Conservation (phyloP, 2,888 invertebrate genomes). For the Drosophila nigritarsus region DNA sequence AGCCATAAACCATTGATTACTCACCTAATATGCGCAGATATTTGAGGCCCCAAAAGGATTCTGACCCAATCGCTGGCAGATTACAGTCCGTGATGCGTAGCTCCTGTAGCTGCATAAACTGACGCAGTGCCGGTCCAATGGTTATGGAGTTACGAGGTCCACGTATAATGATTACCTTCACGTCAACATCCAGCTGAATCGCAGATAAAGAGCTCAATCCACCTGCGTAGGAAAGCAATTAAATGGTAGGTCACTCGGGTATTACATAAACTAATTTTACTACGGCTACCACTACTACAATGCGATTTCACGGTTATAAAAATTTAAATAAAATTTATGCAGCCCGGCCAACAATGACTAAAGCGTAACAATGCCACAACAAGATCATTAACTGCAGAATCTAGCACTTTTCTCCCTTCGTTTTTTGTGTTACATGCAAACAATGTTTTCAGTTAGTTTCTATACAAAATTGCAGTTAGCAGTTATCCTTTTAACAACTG, state of each 20-base stretch:
- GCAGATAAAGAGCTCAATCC: slow-evolving; percentile 89
- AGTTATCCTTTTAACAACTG: slow-evolving; percentile 57
- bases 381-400: slow-evolving; percentile 71
- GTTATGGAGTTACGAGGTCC: slow-evolving; percentile 89
- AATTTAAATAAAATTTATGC: slow-evolving; percentile 33
- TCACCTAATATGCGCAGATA: slow-evolving; percentile 86
- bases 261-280: slow-evolving; percentile 32
- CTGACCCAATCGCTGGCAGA: slow-evolving; percentile 91
- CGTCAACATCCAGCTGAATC: slow-evolving; percentile 87
- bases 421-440: slow-evolving; percentile 47
- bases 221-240: slow-evolving; percentile 84
- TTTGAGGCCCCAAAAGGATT: slow-evolving; percentile 92
- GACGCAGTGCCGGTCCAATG: slow-evolving; percentile 89
- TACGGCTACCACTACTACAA: not conserved
- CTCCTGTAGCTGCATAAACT: slow-evolving; percentile 88
- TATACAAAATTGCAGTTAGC: slow-evolving; percentile 26
- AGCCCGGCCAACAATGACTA: slow-evolving; percentile 25
- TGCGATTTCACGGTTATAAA: slow-evolving; percentile 8
- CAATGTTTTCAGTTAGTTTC: slow-evolving; percentile 51
- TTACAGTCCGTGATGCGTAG: slow-evolving; percentile 90
- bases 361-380: slow-evolving; percentile 45
- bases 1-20: slow-evolving; percentile 69
- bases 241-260: slow-evolving; percentile 23
- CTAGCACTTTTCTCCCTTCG: not conserved
- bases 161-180: slow-evolving; percentile 89